Conservation (phyloP, 2,888 invertebrate genomes). For the Drosophila sordidula region DNA sequence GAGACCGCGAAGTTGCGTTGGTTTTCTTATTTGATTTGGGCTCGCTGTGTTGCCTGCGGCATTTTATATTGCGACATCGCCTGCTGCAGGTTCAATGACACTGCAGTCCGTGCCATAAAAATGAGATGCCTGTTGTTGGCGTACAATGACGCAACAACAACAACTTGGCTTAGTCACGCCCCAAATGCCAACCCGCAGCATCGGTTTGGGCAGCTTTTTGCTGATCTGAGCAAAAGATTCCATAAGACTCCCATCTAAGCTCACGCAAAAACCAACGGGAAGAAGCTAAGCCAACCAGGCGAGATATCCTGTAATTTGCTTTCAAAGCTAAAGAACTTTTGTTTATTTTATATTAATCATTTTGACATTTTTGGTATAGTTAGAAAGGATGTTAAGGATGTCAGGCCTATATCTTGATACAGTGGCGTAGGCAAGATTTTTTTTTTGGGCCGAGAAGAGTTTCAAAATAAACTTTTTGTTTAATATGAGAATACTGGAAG, state of each 20-base stretch:
- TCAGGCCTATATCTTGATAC: no score
- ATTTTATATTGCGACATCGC: conserved; percentile 58
- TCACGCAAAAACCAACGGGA: no score
- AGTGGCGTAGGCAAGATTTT: no score
- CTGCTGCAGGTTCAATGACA: conserved; percentile 67
- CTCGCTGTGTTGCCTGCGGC: conserved; percentile 47
- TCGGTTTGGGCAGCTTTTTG: conserved; percentile 9
- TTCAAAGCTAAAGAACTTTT: no score
- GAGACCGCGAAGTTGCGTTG: conserved; percentile 8
- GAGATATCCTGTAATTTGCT: no score
- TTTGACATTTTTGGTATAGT: no score
- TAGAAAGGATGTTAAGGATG: no score
- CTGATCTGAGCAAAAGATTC: conserved; percentile 27
- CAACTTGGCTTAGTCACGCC: conserved; percentile 41
- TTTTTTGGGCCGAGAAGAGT: no score
- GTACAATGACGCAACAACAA: conserved; percentile 57
- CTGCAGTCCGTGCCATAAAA: conserved; percentile 51
- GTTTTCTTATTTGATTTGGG: conserved; percentile 50
- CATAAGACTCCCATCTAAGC: not conserved
- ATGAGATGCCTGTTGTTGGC: conserved; percentile 64
- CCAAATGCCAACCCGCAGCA: conserved; percentile 56
- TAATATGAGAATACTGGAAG: no score
- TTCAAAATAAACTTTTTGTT: no score
- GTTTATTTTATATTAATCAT: no score
- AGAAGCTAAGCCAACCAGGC: no score